These are phyloP conservation scores for Meandrina meandrites DNA, from an alignment of 92 coral and sea anemone genomes.

Conservation along the genomic window DNA sequence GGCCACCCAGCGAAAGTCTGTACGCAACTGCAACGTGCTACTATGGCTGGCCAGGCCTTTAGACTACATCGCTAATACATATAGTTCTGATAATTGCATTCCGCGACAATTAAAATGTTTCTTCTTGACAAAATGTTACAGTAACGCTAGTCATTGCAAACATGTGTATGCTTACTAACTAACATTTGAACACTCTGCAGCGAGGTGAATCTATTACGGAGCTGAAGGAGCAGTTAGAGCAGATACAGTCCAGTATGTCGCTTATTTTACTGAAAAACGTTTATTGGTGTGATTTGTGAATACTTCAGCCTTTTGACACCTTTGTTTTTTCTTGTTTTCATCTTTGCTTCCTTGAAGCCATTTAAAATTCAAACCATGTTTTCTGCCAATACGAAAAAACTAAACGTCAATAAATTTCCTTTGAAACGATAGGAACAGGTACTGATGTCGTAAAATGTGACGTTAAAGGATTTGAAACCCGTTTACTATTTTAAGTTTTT, in stretches of 20 bases:
- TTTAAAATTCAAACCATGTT: neutral
- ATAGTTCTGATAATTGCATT: neutral
- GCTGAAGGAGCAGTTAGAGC: slow-evolving; percentile 90
- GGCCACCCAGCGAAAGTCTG: no score
- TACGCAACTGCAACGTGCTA: no score
- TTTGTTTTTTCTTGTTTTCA: neutral
- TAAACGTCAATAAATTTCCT: neutral
- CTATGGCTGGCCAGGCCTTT: neutral
- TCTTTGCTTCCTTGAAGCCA: neutral
- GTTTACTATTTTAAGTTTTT: neutral
- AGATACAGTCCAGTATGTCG: slow-evolving; percentile 74
- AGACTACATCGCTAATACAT: neutral
- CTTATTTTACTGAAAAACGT: slow-evolving; percentile 32
- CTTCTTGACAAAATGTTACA: neutral
- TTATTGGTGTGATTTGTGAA: neutral
- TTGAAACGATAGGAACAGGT: neutral
- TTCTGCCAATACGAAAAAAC: neutral
- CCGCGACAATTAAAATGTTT: neutral
- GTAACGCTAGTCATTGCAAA: neutral
- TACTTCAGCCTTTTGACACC: neutral
- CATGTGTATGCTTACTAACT: slow-evolving; percentile 15
- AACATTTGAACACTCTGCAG: slow-evolving; percentile 62
- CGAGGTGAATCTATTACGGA: slow-evolving; percentile 83
- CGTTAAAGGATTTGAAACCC: neutral
- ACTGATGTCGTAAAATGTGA: neutral